Conservation (phyloP, 2,888 invertebrate genomes). For the Drosophila nigricruria region DNA sequence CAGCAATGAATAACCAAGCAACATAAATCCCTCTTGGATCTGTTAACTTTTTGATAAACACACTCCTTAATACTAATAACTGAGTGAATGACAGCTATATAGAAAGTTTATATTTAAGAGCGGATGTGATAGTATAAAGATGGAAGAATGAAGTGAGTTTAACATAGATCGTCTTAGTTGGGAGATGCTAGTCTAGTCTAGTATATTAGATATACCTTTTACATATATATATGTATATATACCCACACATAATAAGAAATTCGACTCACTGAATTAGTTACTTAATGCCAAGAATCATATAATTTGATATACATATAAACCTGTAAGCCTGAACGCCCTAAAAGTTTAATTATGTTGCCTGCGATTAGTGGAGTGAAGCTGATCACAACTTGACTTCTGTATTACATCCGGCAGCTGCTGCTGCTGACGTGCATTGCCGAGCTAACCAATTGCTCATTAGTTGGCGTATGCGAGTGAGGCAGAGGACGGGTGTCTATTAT, state of each 20-base stretch:
- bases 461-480: conserved; percentile 14
- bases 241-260: too few species aligned
- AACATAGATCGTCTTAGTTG: too few species aligned
- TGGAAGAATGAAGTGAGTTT: too few species aligned
- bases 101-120: neutral
- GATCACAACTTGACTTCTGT: conserved; percentile 17
- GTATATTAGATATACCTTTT: too few species aligned
- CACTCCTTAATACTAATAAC: conserved; percentile 1
- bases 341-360: conserved; percentile 38
- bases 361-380: conserved; percentile 55
- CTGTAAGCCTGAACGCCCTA: neutral
- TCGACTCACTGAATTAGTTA: neutral
- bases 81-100: neutral
- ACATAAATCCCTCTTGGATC: neutral
- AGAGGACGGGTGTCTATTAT: conserved; percentile 39
- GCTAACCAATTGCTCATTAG: conserved; percentile 74
- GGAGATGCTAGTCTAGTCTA: too few species aligned
- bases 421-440: conserved; percentile 29
- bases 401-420: conserved; percentile 45
- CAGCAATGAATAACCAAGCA: conserved; percentile 6
- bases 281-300: neutral
- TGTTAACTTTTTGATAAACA: conserved; percentile 5
- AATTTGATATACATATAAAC: neutral
- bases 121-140: neutral
- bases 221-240: too few species aligned